A percentile compares a stretch with the other conserved stretches of the same genome.
These are phyloP conservation scores for Plebejus anna DNA, from an alignment of 2,888 invertebrate species.

Conservation along the genomic window DNA sequence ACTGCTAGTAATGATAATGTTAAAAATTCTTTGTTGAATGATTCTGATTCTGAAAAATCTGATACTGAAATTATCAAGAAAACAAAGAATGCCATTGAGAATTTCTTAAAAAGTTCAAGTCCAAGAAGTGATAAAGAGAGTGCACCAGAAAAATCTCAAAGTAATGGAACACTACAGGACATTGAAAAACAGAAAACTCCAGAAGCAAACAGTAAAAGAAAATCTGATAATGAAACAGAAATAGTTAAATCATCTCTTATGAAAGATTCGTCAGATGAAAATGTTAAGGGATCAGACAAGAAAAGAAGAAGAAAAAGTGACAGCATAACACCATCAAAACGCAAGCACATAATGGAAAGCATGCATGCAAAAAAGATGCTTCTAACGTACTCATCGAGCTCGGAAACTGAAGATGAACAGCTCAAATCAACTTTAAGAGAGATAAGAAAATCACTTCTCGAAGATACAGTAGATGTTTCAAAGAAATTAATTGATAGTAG, in stretches of 20 bases:
- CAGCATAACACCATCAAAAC: slow-evolving; percentile 46
- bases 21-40: slow-evolving; percentile 44
- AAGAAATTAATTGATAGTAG: slow-evolving; percentile 17
- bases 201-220: slow-evolving; percentile 26
- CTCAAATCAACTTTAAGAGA: slow-evolving; percentile 48
- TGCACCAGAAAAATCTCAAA: slow-evolving; percentile 32
- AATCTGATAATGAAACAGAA: slow-evolving; percentile 33
- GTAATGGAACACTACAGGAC: slow-evolving; percentile 4
- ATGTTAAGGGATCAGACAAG: slow-evolving; percentile 39
- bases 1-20: slow-evolving; percentile 28
- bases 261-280: slow-evolving; percentile 45
- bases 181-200: slow-evolving; percentile 31
- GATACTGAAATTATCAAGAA: slow-evolving; percentile 29
- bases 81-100: slow-evolving; percentile 2
- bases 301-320: slow-evolving; percentile 38
- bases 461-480: slow-evolving; percentile 45
- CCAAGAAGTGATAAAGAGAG: slow-evolving; percentile 24
- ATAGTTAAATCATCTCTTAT: slow-evolving; percentile 42
- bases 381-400: slow-evolving; percentile 59
- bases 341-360: slow-evolving; percentile 56
- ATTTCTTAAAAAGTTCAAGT: not conserved
- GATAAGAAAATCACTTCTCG: slow-evolving; percentile 51
- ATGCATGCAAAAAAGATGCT: slow-evolving; percentile 62
- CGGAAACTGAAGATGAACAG: slow-evolving; percentile 62
- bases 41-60: slow-evolving; percentile 45